Conservation (phyloP, 2,888 invertebrate genomes). For the Rotaria sp. region DNA sequence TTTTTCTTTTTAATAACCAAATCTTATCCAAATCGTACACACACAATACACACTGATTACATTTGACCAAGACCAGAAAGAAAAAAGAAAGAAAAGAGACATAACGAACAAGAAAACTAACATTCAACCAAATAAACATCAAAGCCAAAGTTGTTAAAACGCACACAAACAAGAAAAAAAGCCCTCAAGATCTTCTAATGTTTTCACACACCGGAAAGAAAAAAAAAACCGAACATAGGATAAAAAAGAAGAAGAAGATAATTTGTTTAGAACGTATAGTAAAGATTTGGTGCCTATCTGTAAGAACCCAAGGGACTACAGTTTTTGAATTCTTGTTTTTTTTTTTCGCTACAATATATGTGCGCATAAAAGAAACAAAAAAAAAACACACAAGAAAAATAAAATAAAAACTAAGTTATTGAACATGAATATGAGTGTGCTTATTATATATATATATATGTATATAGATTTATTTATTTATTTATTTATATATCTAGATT, state of each 20-base stretch:
- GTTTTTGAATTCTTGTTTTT: neutral
- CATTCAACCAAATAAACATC: neutral
- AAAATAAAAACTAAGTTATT: neutral
- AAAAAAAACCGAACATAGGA: neutral
- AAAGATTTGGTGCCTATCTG: neutral
- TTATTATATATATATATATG: neutral
- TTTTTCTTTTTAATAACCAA: neutral
- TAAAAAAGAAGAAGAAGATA: neutral
- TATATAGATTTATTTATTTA: neutral
- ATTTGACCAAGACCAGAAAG: neutral
- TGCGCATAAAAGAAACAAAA: neutral
- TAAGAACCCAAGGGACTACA: neutral
- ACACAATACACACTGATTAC: neutral
- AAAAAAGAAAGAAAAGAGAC: too few species aligned
- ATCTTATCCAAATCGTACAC: neutral
- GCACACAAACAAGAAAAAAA: neutral
- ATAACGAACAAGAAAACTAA: neutral
- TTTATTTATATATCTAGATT: too few species aligned
- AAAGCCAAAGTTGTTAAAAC: neutral
- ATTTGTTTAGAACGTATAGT: neutral
- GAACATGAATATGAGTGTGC: neutral
- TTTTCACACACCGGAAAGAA: neutral
- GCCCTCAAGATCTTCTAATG: neutral
- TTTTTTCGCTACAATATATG: neutral
- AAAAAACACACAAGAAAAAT: neutral